Evolutionary conservation across 2,797 vertebrate species (phyloP).

Genomic region (Falco naumanni): DNA sequence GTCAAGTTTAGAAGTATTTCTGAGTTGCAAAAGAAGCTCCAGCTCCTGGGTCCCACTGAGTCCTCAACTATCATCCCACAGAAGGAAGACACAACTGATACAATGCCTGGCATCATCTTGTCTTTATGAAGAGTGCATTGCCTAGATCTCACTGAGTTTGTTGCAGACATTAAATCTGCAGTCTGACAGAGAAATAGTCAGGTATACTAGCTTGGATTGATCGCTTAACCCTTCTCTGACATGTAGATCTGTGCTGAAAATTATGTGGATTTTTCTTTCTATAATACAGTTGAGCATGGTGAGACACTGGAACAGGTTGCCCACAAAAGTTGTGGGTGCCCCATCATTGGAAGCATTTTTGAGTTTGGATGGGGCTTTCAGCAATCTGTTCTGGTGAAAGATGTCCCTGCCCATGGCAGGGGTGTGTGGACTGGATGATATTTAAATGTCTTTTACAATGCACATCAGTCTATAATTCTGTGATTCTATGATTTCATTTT

Average conservation of each 20-base stretch:
- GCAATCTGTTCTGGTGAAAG: background rate
- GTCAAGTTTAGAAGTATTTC: background rate
- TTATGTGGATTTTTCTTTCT: background rate
- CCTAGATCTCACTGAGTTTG: background rate
- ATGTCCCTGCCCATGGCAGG: background rate
- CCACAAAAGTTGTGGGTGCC: too few relatives aligned
- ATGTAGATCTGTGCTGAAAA: background rate
- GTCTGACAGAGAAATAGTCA: background rate
- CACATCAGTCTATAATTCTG: background rate
- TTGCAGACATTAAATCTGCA: background rate
- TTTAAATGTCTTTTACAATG: background rate
- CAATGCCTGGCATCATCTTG: background rate
- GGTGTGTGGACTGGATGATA: too few relatives aligned
- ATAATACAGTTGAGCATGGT: background rate
- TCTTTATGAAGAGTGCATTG: background rate
- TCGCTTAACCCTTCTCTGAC: background rate
- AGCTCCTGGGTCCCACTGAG: background rate
- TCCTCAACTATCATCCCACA: background rate
- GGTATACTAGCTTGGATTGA: background rate
- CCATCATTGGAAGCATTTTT: background rate
- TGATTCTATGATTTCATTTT: background rate
- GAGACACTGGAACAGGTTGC: background rate
- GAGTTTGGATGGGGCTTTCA: background rate
- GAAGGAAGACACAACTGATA: background rate
- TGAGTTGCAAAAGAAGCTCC: background rate